Evolutionary conservation across 2,888 invertebrate genomes (phyloP), one percentile per base, ranked within the genome.

Genomic region (Andrena chrysosceles): DNA sequence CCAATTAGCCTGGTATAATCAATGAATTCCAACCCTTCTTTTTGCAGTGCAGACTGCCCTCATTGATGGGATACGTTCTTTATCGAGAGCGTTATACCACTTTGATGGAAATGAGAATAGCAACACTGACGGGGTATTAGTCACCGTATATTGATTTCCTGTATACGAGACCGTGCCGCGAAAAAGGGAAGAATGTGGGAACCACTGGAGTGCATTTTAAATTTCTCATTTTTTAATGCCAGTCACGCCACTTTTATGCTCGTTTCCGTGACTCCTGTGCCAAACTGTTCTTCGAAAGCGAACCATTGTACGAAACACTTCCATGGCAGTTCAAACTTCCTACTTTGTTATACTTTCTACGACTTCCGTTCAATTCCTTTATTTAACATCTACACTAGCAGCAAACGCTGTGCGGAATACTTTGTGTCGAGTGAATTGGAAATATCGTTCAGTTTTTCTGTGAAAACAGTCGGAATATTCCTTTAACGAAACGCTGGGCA

Each of bases 101-200:
- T 31, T 35, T 20, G 60, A 29, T 71, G 64, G 59, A 74, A 78
- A 75, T 63, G 84, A 74, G 68, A 84, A 68, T 75, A 54, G 70
- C 66, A 83, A 52, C 48, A 35, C 26, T 62, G 60, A 60, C 59
- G 48, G 35, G 67, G 73, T 56, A 81, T 73, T 85, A 81, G 76
- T 66, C 71, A 35, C 56, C 29, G 59, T 72, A 63, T 80, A 85
- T 84, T 77, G 84, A 85, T 84, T 85, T 77, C 64, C 84, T 68
- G 74, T 72, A 71, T 77, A 64, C 74, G 63, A 68, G 59, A 42
- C 68, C 48, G 35, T 64, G 16, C 63, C 59, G 64, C 70, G 29
- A 16, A 20, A 52, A 52, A 69, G 35, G 10, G 10, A 56, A 68
- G 49, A 59, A 16, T 42, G 42, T 16, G 13, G 16, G 16, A 5